Conservation (phyloP, 2,797 vertebrate species). For the Sylvia borin region DNA sequence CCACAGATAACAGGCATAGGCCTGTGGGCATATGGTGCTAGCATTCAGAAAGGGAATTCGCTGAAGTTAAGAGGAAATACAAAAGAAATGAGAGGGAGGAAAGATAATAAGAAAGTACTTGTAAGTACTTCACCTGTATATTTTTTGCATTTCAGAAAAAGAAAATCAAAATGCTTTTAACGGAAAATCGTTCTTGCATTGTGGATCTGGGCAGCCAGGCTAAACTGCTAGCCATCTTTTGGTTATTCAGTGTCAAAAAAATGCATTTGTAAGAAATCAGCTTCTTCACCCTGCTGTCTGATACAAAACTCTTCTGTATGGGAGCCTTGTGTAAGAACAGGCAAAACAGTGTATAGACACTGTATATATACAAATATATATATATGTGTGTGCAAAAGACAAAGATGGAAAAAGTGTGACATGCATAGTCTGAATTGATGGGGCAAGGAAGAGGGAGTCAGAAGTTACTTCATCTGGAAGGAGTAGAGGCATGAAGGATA, state of each 20-base stretch:
- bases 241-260: neutral
- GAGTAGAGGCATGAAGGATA: neutral
- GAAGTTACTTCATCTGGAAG: neutral
- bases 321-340: neutral
- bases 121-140: neutral
- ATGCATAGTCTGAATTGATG: neutral
- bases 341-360: neutral
- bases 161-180: neutral
- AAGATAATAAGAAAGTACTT: neutral
- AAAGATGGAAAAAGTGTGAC: neutral
- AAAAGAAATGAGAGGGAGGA: neutral
- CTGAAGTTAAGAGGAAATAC: neutral
- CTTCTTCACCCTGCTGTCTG: neutral
- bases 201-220: neutral
- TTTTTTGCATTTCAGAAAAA: neutral
- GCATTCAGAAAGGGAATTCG: neutral
- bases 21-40: neutral
- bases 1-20: neutral
- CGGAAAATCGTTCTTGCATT: neutral
- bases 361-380: neutral
- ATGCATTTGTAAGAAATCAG: neutral
- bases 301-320: neutral
- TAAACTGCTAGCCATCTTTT: neutral
- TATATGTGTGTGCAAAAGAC: neutral
- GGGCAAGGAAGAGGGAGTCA: neutral